Base-by-base conservation (phyloP, 1,140 invertebrate genomes). In the Nomia melanderi region DNA sequence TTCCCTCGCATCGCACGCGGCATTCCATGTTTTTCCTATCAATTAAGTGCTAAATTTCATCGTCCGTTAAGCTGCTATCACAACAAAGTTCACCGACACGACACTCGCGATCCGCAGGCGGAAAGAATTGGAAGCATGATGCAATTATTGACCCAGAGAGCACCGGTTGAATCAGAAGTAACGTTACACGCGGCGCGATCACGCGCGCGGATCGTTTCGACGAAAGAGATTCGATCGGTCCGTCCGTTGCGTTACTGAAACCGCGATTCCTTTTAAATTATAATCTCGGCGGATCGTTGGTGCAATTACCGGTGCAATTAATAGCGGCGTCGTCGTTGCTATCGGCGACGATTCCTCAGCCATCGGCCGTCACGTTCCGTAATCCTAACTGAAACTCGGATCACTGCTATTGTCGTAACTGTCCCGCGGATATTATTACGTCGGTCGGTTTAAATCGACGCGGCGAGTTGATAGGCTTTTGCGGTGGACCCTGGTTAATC, bases 401-500 rank as follows among this genome's bases (percentile, higher is more conserved):
- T 75, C 78, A 69, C 50, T 29, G 31, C 50, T 41, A 62, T 82
- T 81, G 72, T 71, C 60, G 50, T 75, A 82, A 82, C 54, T 81
- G 77, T 81, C 62, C 41, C 39, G 33, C 33, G 60, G 65, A 70
- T 82, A 82, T 81, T 82, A 76, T 81, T 82, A 76, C 36, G 56
- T 20, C 53, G 41, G 54, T 36, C 50, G 53, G 62, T 80, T 80
- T 74, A 56, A 74, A 17, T 75, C 73, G 54, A 79, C 27, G 59
- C 9, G n/a, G 17, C 3, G 23, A 25, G 36, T 31, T 71, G 79
- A 81, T 81, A 50, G 67, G 41, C 29, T 82, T 77, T 65, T 65
- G 78, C 72, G 78, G 50, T 60, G 59, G 27, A 41, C 23, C 50
- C 41, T 75, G 70, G 47, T 67, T 64, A 67, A 80, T 54, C 29